Evolutionary conservation across 1,140 invertebrate genomes (phyloP), one percentile per base, ranked within the genome.

Genomic region (Papilio polyxenes): DNA sequence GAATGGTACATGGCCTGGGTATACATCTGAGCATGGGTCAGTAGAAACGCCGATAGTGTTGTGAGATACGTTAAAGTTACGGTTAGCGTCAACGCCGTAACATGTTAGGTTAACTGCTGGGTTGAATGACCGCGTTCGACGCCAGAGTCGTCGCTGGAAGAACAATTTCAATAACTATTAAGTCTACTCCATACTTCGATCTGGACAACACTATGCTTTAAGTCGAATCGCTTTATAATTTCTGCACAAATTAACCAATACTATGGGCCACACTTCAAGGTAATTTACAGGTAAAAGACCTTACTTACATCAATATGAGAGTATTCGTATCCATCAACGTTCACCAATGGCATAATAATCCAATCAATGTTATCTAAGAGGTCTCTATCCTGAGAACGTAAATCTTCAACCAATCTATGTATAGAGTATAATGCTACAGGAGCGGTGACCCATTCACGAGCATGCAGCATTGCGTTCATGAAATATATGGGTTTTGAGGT

Each of bases 401-500:
- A 51, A 15, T 86, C 81, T 81, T 96, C 95, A n/a, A 95, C 95
- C 74, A 96, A 88, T 81, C 96, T 91, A 81, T 95, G 91, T 72
- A 96, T 95, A 3, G 96, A 94, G 90, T 96, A 97, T 0, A 96
- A 88, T 15, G 95, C 95, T 0, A 95, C 94, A 0, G 96, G 95
- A 3, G 96, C 95, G 0, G 96, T 95, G 15, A 96, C 96, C 97
- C 97, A 97, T 91, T 97, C 96, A 59, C 96, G 90, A 0, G 96
- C 96, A 93, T 97, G 96, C 74, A 96, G 92, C 75, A 93, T 95
- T 23, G 94, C 95, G 77, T 95, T 95, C 81, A 95, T 86, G 74
- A 95, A 95, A 80, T 90, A 89, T 44, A 90, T 89, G 0, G 89
- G 89, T 53, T 92, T 92, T 78, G 80, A 84, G 0, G 83, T 49